These are phyloP conservation scores for Passer domesticus DNA, from an alignment of 2,113 vertebrate genomes.

Conservation along the genomic window DNA sequence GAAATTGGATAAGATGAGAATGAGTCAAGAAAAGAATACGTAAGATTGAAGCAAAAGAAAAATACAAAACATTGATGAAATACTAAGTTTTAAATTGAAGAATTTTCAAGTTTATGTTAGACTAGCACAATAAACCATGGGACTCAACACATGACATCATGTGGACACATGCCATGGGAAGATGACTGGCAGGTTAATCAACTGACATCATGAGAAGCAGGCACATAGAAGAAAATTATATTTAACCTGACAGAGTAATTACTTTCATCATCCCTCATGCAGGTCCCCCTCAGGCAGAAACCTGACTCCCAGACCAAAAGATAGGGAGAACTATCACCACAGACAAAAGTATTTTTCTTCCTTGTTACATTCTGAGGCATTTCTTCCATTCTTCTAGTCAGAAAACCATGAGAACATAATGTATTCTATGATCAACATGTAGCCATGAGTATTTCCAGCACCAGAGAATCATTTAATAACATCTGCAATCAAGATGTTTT, in stretches of 20 bases:
- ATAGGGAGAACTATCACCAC: neutral
- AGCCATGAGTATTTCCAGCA: constrained; percentile 23
- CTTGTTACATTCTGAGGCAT: constrained; percentile 18
- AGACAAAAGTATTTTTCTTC: constrained; percentile 9
- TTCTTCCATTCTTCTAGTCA: neutral
- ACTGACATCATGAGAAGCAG: constrained; percentile 20
- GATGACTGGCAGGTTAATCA: constrained; percentile 27
- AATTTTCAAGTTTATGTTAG: neutral
- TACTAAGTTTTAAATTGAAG: neutral
- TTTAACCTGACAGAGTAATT: constrained; percentile 46
- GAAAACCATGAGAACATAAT: constrained; percentile 40
- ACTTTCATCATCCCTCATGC: neutral
- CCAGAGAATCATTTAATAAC: constrained; percentile 18
- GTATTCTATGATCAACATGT: constrained; percentile 34
- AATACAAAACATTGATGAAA: neutral
- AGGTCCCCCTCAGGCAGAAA: constrained; percentile 26
- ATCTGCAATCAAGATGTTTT: constrained; percentile 57
- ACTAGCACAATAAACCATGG: neutral
- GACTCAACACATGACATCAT: constrained; percentile 8
- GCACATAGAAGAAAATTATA: neutral
- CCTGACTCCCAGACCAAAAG: constrained; percentile 14
- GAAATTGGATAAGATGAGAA: neutral
- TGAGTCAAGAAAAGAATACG: neutral
- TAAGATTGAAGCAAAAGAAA: neutral
- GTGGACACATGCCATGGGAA: constrained; percentile 1